Evolutionary conservation across 2,888 invertebrate species (phyloP).

Genomic region (Sphaerophoria rueppellii): DNA sequence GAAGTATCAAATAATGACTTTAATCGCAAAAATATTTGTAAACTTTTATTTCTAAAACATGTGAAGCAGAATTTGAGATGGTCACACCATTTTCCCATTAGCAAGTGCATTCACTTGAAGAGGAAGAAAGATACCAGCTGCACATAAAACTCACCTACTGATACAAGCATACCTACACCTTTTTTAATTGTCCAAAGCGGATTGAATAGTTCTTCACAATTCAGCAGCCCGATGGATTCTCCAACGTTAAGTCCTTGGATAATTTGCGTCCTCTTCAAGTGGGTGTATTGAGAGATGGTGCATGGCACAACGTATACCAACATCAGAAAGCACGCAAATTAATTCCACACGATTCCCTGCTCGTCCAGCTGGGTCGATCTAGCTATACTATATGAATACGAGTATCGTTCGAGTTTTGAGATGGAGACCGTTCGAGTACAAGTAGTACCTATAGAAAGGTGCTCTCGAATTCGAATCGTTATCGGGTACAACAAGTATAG

Average conservation of each 20-base stretch:
- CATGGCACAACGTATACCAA: slow-evolving; percentile 11
- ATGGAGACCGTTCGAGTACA: neutral
- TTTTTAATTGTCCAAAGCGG: slow-evolving; percentile 69
- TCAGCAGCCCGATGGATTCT: slow-evolving; percentile 61
- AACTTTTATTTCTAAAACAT: neutral
- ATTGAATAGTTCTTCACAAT: slow-evolving; percentile 69
- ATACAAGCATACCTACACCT: slow-evolving; percentile 12
- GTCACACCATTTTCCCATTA: neutral
- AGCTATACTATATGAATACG: neutral
- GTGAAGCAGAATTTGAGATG: neutral
- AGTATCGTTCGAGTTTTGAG: slow-evolving; percentile 10
- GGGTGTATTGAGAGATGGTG: neutral
- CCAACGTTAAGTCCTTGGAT: slow-evolving; percentile 66
- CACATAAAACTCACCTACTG: neutral
- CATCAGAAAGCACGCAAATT: slow-evolving; percentile 71
- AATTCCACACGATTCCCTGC: slow-evolving; percentile 73
- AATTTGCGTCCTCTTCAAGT: slow-evolving; percentile 62
- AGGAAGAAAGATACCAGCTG: slow-evolving; percentile 18
- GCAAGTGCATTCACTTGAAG: slow-evolving; percentile 7
- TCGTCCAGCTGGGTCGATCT: slow-evolving; percentile 63
- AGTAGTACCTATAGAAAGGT: slow-evolving; percentile 1
- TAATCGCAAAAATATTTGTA: too few species aligned
- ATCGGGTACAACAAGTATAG: slow-evolving; percentile 4
- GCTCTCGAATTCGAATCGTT: slow-evolving; percentile 1
- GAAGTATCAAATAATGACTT: too few species aligned